Evolutionary conservation across 2,888 invertebrate species (phyloP).

Genomic region (Adelognathus sp.): DNA sequence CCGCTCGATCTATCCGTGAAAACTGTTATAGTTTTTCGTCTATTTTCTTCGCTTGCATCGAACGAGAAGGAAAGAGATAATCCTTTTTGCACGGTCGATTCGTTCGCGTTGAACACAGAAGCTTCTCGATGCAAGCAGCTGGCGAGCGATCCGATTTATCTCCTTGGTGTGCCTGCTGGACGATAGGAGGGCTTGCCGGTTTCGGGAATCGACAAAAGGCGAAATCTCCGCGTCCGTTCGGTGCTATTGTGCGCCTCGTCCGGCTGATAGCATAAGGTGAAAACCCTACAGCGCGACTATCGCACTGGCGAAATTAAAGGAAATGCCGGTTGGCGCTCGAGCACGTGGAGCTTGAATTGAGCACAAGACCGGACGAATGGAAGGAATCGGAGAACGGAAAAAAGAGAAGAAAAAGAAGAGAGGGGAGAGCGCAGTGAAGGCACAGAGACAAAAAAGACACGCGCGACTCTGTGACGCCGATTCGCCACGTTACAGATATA

Average conservation of each 20-base stretch:
- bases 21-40: neutral
- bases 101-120: slow-evolving; percentile 52
- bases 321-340: slow-evolving; percentile 45
- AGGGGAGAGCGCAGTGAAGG: neutral
- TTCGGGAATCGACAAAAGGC: slow-evolving; percentile 58
- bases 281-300: slow-evolving; percentile 40
- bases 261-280: slow-evolving; percentile 20
- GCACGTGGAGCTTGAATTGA: slow-evolving; percentile 54
- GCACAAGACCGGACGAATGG: slow-evolving; percentile 29
- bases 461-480: slow-evolving; percentile 48
- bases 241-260: slow-evolving; percentile 41
- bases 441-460: slow-evolving; percentile 42
- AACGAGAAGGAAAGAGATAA: slow-evolving; percentile 49
- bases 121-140: slow-evolving; percentile 40
- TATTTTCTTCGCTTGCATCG: slow-evolving; percentile 19
- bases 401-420: neutral
- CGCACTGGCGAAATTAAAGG: slow-evolving; percentile 53
- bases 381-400: neutral
- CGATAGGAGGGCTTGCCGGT: neutral
- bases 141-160: slow-evolving; percentile 58
- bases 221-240: slow-evolving; percentile 49
- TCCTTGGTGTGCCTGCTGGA: slow-evolving; percentile 46
- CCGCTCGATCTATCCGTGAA: slow-evolving; percentile 29
- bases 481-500: neutral
- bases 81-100: slow-evolving; percentile 53